Evolutionary conservation across 2,888 invertebrate genomes (phyloP).

Genomic region (Melinopterus prodromus): DNA sequence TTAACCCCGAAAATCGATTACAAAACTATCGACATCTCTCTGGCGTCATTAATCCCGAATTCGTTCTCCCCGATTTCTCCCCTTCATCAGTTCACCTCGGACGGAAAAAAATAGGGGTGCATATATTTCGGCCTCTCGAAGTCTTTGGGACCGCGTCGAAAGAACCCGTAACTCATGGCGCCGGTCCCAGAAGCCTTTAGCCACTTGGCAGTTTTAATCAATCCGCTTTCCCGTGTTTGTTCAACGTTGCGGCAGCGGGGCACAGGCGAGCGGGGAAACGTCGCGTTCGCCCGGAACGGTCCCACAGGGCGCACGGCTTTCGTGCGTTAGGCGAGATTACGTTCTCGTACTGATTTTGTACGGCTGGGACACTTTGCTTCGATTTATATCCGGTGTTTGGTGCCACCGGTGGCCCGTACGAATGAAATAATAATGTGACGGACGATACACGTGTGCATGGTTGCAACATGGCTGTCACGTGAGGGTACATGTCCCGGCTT

Average conservation of each 20-base stretch:
- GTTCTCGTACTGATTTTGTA: not conserved
- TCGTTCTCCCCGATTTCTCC: not conserved
- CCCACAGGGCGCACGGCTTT: not conserved
- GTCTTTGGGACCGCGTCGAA: not conserved
- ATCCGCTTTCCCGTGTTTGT: not conserved
- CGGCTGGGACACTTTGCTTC: not conserved
- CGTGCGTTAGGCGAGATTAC: not conserved
- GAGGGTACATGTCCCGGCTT: not conserved
- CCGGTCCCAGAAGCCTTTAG: not conserved
- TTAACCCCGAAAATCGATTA: not conserved
- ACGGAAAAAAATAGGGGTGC: not conserved
- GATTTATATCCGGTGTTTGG: not conserved
- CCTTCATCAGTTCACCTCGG: not conserved
- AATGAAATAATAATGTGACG: not conserved
- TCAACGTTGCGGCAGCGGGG: not conserved
- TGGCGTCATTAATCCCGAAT: not conserved
- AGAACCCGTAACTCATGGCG: not conserved
- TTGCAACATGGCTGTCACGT: not conserved
- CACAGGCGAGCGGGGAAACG: not conserved
- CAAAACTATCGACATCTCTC: not conserved
- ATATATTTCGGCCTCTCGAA: not conserved
- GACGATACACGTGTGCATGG: not conserved
- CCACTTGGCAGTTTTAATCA: slow-evolving; percentile 4
- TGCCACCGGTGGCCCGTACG: not conserved
- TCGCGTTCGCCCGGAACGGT: not conserved